Conservation (phyloP, 2,113 vertebrate genomes). For the Myotis brandtii region DNA sequence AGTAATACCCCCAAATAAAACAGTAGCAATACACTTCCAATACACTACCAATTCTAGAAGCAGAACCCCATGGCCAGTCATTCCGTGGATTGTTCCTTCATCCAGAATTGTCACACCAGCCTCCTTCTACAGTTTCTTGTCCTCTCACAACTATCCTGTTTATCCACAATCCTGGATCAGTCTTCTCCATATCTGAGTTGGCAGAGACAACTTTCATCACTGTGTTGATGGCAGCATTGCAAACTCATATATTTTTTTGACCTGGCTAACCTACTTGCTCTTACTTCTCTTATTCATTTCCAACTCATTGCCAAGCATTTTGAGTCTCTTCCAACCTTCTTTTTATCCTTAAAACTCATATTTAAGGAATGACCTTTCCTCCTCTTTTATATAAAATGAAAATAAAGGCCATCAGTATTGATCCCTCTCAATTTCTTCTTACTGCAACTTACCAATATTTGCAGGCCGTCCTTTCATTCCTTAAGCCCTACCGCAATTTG, state of each 20-base stretch:
- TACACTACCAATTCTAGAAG: not conserved
- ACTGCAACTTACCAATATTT: not conserved
- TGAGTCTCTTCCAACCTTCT: not conserved
- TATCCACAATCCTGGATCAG: not conserved
- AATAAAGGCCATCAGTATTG: not conserved
- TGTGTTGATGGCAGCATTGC: not conserved
- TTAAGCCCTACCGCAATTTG: not conserved
- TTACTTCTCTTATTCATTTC: not conserved
- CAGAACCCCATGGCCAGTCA: not conserved
- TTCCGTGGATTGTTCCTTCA: not conserved
- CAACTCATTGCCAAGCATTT: not conserved
- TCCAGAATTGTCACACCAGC: not conserved
- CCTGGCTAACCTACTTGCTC: not conserved
- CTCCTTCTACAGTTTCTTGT: not conserved
- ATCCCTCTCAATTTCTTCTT: not conserved
- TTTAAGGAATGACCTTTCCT: not conserved
- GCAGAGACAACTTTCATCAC: not conserved
- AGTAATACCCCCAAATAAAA: not conserved
- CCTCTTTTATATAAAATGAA: not conserved
- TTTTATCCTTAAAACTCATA: not conserved
- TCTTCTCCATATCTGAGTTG: not conserved
- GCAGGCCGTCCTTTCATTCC: not conserved
- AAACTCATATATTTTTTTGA: not conserved
- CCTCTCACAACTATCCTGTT: not conserved
- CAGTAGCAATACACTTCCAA: not conserved